Conservation (phyloP, 2,888 invertebrate genomes). For the Heliconius charithonia region DNA sequence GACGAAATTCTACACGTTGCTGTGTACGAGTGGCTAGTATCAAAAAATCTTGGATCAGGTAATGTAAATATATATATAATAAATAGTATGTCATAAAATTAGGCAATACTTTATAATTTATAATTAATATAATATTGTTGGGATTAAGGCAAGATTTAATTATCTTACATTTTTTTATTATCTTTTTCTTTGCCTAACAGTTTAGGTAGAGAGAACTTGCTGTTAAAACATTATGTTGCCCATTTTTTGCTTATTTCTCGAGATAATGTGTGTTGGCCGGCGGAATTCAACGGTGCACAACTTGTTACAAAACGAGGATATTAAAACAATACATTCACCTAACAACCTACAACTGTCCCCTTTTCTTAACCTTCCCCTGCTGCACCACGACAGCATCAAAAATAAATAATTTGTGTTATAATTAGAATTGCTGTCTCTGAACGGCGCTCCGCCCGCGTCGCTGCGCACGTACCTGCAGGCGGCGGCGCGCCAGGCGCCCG, state of each 20-base stretch:
- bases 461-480: conserved; percentile 90
- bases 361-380: background rate
- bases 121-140: background rate
- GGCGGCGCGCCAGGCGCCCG: conserved; percentile 82
- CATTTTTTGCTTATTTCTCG: background rate
- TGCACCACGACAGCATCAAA: no score
- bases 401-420: background rate
- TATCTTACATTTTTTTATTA: no score
- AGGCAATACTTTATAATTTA: background rate
- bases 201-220: background rate
- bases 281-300: background rate
- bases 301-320: background rate
- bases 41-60: conserved; percentile 87
- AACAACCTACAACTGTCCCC: background rate
- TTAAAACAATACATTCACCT: background rate
- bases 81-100: background rate
- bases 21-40: conserved; percentile 96
- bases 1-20: conserved; percentile 96
- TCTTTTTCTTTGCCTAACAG: no score
- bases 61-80: no score
- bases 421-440: conserved; percentile 85
- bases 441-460: conserved; percentile 86
- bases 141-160: no score
- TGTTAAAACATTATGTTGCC: background rate
- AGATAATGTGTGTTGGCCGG: background rate